Evolutionary conservation across 2,888 invertebrate species (phyloP), one percentile per base, ranked within the genome.

Genomic region (Coenonympha glycerion): DNA sequence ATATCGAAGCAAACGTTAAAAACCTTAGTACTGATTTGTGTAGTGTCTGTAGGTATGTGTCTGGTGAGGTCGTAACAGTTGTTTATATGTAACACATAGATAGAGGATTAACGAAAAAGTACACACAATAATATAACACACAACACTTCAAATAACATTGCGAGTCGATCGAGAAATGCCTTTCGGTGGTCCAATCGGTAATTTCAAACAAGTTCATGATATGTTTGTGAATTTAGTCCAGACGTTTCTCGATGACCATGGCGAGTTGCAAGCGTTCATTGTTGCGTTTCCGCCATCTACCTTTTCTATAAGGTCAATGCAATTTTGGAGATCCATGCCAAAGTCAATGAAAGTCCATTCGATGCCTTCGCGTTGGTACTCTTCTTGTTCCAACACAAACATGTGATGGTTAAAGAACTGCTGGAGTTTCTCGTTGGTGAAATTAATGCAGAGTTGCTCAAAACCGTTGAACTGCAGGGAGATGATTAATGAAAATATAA

Each of bases 381-480:
- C 97, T 86, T 97, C 97, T 92, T 97, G 97, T 87, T 97, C 97
- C 69, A 97, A 92, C 71, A 97, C 96, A 89, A 97, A 97, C 97
- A 97, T 97, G 92, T 97, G 95, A 79, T 97, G 97, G 89, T 97
- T 97, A 93, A 97, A 97, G 92, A 97, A 97, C 88, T 97, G 97
- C 90, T 98, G 97, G 74, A 97, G 91, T 88, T 96, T 95, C 90
- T 97, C 97, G 87, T 97, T 97, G 88, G 97, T 97, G 91, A 97
- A 97, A 91, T 97, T 97, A 92, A 97, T 97, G 91, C 97, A 97
- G 82, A 97, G 91, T 91, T 97, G 97, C 90, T 97, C 97, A 91
- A 97, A 97, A 87, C 96, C 95, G 91, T 97, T 97, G 91, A 75
- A 94, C 94, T 95, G 90, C 86, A 86, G 88, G 87, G 83, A 79